These are phyloP conservation scores for Noturus placidus DNA, from an alignment of 2,113 vertebrate species.

Conservation along the genomic window DNA sequence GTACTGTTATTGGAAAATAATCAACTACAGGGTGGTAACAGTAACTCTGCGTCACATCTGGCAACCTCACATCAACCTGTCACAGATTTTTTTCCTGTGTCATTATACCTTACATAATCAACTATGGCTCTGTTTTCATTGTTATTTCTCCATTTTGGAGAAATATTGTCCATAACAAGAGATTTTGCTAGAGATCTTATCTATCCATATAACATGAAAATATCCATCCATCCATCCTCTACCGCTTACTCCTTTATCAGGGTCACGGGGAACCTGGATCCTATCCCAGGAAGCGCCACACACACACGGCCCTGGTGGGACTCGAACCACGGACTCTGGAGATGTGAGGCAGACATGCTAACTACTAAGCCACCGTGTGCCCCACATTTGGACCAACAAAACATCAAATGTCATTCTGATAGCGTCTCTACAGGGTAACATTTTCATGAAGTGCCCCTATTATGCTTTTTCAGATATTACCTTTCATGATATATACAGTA, in stretches of 20 bases:
- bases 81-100: not conserved
- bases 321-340: too few species aligned
- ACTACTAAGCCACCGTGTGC: too few species aligned
- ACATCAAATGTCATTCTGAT: not conserved
- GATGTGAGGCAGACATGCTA: too few species aligned
- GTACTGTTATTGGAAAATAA: not conserved
- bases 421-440: not conserved
- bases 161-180: not conserved
- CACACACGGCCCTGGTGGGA: too few species aligned
- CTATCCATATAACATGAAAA: not conserved
- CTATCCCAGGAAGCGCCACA: too few species aligned
- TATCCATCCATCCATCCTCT: too few species aligned
- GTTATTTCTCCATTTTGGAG: not conserved
- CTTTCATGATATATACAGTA: too few species aligned
- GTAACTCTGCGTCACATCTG: not conserved
- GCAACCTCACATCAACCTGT: not conserved
- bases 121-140: not conserved
- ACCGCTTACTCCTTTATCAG: too few species aligned
- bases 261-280: too few species aligned
- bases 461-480: not conserved
- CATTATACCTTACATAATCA: not conserved
- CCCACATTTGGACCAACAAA: not conserved
- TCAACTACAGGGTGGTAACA: not conserved
- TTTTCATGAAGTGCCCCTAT: not conserved
- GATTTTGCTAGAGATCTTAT: not conserved